phyloP scores from a whole-genome alignment of 2,797 vertebrate species.

The Alca torda region DNA sequence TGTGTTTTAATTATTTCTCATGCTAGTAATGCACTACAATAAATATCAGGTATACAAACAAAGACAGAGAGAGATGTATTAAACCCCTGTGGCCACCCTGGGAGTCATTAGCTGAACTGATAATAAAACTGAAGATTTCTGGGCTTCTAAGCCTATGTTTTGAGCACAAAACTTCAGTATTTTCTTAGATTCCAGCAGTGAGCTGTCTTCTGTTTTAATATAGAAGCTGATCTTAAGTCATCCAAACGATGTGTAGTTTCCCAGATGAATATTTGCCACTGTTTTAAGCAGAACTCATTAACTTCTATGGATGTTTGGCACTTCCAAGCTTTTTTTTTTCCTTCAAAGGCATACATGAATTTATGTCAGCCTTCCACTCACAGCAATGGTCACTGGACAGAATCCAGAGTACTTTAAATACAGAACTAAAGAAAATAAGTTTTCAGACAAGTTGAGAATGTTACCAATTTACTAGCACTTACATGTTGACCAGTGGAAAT shows the following conservation, averaged over 20 bases:
- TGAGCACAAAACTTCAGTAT: not conserved
- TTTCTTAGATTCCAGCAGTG: not conserved
- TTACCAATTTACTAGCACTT: not conserved
- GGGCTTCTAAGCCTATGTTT: not conserved
- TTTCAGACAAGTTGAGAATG: not conserved
- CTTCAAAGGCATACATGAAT: not conserved
- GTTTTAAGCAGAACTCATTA: constrained; percentile 6
- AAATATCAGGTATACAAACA: not conserved
- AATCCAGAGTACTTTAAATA: not conserved
- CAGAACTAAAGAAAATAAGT: not conserved
- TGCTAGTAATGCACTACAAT: not conserved
- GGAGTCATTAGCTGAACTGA: not conserved
- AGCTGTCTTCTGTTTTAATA: not conserved
- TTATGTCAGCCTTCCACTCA: not conserved
- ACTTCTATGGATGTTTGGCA: not conserved
- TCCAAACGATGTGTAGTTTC: not conserved
- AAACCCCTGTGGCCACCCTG: not conserved
- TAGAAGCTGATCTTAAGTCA: not conserved
- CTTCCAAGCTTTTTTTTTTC: not conserved
- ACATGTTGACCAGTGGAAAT: not conserved
- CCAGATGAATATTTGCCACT: not conserved
- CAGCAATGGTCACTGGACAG: not conserved
- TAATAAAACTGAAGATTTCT: constrained; percentile 16
- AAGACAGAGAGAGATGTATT: not conserved
- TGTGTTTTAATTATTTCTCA: not conserved